Conservation (phyloP, 2,113 vertebrate species). For the Siniperca chuatsi region DNA sequence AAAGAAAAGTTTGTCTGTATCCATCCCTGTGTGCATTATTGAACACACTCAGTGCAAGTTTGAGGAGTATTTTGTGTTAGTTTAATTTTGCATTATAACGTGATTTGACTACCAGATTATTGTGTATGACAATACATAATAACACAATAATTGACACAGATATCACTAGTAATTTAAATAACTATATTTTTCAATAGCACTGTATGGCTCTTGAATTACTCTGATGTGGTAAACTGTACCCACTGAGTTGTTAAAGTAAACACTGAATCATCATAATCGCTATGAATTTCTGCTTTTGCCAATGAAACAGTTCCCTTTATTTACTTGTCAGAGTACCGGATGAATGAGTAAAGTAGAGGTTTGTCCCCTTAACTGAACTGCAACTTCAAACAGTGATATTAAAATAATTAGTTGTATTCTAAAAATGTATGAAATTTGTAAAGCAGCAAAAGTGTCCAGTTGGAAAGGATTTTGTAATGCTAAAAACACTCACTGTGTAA, state of each 20-base stretch:
- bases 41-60: not conserved
- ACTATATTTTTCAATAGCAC: not conserved
- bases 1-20: not conserved
- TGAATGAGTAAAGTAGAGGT: not conserved
- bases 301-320: not conserved
- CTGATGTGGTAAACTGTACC: not conserved
- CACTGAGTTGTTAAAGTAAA: not conserved
- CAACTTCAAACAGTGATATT: not conserved
- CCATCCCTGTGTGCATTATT: not conserved
- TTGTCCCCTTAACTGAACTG: not conserved
- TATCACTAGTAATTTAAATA: not conserved
- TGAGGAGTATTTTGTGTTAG: not conserved
- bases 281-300: not conserved
- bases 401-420: not conserved
- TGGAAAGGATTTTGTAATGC: not conserved
- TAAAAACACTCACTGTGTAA: conserved; percentile 26
- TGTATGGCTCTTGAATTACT: not conserved
- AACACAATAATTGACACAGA: not conserved
- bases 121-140: not conserved
- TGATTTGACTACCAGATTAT: not conserved
- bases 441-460: not conserved
- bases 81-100: not conserved
- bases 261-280: not conserved
- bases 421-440: not conserved
- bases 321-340: not conserved